Percentiles rank a stretch among this genome's conserved stretches.
Conservation (phyloP, 2,797 vertebrate species). For the Helarctos malayanus region DNA sequence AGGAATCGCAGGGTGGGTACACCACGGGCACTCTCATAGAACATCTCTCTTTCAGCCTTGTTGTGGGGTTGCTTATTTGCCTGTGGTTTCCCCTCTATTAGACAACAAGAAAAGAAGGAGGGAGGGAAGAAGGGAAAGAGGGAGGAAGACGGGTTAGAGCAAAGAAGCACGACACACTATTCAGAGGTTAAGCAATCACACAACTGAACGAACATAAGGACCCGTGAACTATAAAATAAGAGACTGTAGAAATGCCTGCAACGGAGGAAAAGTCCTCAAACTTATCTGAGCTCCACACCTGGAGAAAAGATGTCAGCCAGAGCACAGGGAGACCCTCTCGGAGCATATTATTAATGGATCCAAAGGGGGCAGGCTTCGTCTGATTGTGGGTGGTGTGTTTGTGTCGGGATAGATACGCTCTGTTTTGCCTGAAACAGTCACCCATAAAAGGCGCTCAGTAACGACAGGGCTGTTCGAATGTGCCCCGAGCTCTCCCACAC, state of each 20-base stretch:
- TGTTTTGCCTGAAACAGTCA: not conserved
- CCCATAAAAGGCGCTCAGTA: not conserved
- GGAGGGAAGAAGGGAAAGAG: too few species aligned
- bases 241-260: not conserved
- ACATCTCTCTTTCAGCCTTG: not conserved
- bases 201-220: not conserved
- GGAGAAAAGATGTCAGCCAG: not conserved
- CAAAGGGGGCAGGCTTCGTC: not conserved
- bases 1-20: not conserved
- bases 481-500: not conserved
- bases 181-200: not conserved
- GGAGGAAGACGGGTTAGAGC: not conserved
- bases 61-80: not conserved
- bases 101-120: not conserved
- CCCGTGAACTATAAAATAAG: not conserved
- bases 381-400: not conserved
- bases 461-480: not conserved
- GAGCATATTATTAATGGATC: not conserved
- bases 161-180: not conserved
- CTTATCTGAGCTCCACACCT: not conserved
- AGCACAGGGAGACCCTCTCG: not conserved
- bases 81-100: not conserved
- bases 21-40: not conserved
- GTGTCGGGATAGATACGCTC: not conserved
- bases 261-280: not conserved